Percentiles rank a stretch among this genome's conserved stretches.
These are phyloP conservation scores for Myiozetetes cayanensis DNA, from an alignment of 2,113 vertebrate genomes.

Conservation along the genomic window DNA sequence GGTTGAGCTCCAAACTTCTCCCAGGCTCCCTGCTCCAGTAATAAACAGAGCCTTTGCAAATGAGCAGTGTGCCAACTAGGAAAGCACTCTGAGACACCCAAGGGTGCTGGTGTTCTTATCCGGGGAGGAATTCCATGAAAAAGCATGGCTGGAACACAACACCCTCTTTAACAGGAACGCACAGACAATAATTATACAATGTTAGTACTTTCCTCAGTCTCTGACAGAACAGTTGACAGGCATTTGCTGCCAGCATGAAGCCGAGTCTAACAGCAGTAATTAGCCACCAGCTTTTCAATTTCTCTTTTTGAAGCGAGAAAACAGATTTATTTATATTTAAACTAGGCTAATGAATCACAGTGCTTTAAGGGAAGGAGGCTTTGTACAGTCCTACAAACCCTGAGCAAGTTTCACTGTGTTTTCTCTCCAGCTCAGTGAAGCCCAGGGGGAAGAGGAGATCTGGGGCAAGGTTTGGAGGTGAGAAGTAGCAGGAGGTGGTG, in stretches of 20 bases:
- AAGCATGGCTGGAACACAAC: not conserved
- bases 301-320: not conserved
- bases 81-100: not conserved
- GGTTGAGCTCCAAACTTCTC: not conserved
- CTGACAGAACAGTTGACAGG: not conserved
- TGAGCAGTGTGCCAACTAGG: not conserved
- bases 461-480: not conserved
- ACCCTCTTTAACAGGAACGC: not conserved
- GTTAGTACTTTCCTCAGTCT: not conserved
- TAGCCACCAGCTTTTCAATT: not conserved
- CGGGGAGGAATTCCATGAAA: not conserved
- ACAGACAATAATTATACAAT: not conserved
- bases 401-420: not conserved
- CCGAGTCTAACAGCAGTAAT: not conserved
- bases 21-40: not conserved
- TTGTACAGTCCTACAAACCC: not conserved
- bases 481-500: fast-evolving
- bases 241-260: not conserved
- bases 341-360: not conserved
- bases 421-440: not conserved
- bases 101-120: not conserved
- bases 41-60: not conserved
- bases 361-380: not conserved
- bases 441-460: not conserved
- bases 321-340: not conserved